A percentile compares a stretch with the other conserved stretches of the same genome.
phyloP scores from a whole-genome alignment of 2,797 vertebrate species.

The Galaxias olidus region DNA sequence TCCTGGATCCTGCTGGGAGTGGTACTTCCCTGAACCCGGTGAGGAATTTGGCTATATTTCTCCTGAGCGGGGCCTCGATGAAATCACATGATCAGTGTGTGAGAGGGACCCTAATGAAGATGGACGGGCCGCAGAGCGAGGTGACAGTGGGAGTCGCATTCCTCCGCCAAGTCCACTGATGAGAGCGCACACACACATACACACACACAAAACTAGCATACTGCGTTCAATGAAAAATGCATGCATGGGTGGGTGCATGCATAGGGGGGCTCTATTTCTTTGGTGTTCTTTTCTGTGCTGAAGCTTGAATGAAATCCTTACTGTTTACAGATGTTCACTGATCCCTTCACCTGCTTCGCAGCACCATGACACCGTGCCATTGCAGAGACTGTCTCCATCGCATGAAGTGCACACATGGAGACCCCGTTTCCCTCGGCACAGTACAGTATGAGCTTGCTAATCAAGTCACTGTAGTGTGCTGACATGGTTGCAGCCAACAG shows the following conservation, averaged over 20 bases:
- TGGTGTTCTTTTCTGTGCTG: too few relatives aligned
- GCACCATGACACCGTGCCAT: neutral
- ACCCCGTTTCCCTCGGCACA: slow-evolving; percentile 22
- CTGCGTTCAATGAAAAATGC: too few relatives aligned
- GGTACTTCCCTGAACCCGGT: slow-evolving; percentile 59
- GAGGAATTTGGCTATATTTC: slow-evolving; percentile 71
- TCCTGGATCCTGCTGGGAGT: slow-evolving; percentile 50
- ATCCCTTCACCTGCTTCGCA: neutral
- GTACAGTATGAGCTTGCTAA: slow-evolving; percentile 34
- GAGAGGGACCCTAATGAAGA: slow-evolving; percentile 68
- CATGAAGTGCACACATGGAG: neutral
- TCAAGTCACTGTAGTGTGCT: slow-evolving; percentile 41
- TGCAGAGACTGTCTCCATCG: neutral
- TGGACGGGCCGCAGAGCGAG: slow-evolving; percentile 48
- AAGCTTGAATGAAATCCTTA: neutral
- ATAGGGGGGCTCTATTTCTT: too few relatives aligned
- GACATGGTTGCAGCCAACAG: slow-evolving; percentile 42
- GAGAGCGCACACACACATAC: slow-evolving; percentile 26
- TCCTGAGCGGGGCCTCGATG: slow-evolving; percentile 48
- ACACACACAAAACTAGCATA: neutral
- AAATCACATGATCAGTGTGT: slow-evolving; percentile 70
- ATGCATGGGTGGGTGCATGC: too few relatives aligned
- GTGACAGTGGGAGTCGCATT: slow-evolving; percentile 58
- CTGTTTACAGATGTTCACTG: slow-evolving; percentile 8
- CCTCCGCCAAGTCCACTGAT: slow-evolving; percentile 47